Evolutionary conservation across 2,888 invertebrate species (phyloP).

Genomic region (Busseola fusca): DNA sequence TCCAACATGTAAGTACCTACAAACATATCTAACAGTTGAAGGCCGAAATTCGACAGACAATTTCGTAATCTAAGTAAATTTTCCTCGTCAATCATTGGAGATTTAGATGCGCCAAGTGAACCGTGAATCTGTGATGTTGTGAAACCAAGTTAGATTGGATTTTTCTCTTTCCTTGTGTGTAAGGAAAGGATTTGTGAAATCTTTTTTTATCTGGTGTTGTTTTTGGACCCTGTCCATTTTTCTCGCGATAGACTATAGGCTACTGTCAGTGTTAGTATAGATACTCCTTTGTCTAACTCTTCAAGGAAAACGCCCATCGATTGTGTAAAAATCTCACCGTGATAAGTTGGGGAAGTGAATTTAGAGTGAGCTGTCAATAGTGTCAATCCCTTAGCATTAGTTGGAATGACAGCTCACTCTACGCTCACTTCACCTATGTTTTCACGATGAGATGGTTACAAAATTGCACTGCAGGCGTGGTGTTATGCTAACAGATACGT

Average conservation of each 20-base stretch:
- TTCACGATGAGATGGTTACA: too few species aligned
- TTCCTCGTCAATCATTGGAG: background rate
- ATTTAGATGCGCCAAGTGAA: background rate
- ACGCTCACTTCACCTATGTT: too few species aligned
- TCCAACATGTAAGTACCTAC: constrained; percentile 38
- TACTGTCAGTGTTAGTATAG: background rate
- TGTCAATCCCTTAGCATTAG: too few species aligned
- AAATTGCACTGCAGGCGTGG: too few species aligned
- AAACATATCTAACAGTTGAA: background rate
- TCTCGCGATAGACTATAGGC: too few species aligned
- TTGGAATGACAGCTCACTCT: too few species aligned
- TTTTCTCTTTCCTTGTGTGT: background rate
- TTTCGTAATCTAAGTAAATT: too few species aligned
- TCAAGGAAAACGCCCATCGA: too few species aligned
- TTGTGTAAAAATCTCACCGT: too few species aligned
- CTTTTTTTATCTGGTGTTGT: background rate
- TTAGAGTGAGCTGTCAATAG: too few species aligned
- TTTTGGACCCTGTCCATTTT: background rate
- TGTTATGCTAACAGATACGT: too few species aligned
- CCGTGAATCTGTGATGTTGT: constrained; percentile 4
- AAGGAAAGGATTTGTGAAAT: background rate
- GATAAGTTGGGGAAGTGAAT: too few species aligned
- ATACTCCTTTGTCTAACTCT: background rate
- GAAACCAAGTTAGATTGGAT: background rate
- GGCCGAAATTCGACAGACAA: background rate